Conservation (phyloP, 2,888 invertebrate genomes). For the Calliphora vomitoria region DNA sequence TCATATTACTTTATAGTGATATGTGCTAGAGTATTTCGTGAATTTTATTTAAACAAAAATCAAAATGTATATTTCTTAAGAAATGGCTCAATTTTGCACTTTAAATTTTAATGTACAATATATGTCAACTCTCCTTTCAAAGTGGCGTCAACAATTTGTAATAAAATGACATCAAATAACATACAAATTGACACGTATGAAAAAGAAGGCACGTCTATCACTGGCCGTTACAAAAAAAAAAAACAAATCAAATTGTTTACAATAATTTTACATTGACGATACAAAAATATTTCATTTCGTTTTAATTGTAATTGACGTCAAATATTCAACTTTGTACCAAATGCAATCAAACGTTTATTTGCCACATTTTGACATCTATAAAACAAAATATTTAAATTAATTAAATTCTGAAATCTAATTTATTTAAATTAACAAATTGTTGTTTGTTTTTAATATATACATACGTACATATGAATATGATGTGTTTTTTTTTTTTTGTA, state of each 20-base stretch:
- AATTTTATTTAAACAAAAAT: too few relatives aligned
- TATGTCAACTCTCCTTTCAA: neutral
- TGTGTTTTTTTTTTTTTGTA: neutral
- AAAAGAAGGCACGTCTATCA: conserved; percentile 54
- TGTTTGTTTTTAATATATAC: too few relatives aligned
- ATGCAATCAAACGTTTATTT: conserved; percentile 31
- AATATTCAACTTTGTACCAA: conserved; percentile 36
- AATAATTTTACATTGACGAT: neutral
- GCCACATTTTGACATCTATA: conserved; percentile 6
- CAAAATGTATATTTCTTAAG: too few relatives aligned
- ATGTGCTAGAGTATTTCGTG: too few relatives aligned
- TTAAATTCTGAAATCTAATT: conserved; percentile 7
- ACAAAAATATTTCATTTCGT: neutral
- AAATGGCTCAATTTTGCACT: too few relatives aligned
- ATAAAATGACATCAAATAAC: neutral
- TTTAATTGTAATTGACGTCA: conserved; percentile 58
- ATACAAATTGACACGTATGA: neutral
- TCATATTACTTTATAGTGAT: too few relatives aligned
- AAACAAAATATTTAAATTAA: conserved; percentile 19
- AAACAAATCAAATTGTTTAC: conserved; percentile 54
- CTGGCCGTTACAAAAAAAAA: neutral
- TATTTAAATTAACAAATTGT: neutral
- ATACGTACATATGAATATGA: too few relatives aligned
- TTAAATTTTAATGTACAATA: too few relatives aligned
- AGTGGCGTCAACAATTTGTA: neutral